Conservation (phyloP, 2,113 vertebrate species). For the Tympanuchus pallidicinctus region DNA sequence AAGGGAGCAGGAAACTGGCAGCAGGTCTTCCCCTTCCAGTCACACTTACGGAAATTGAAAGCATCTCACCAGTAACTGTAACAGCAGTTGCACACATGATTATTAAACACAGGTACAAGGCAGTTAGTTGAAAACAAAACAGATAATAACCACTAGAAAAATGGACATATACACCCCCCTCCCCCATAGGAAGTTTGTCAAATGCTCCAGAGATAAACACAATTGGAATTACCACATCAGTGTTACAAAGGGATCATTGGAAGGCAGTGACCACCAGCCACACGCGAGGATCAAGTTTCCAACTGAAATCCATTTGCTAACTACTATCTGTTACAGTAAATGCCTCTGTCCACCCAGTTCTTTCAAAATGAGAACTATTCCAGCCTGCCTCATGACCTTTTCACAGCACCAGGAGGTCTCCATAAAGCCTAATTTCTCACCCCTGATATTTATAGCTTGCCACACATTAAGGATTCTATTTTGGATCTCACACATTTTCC, state of each 20-base stretch:
- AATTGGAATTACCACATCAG: not conserved
- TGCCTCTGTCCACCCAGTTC: not conserved
- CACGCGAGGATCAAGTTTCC: not conserved
- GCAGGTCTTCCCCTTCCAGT: not conserved
- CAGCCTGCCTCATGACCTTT: not conserved
- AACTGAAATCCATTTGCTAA: not conserved
- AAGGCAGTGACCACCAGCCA: rapidly evolving
- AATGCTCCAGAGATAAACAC: not conserved
- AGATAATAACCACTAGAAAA: not conserved
- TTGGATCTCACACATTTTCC: not conserved
- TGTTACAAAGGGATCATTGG: not conserved
- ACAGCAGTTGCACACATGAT: not conserved
- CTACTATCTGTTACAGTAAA: not conserved
- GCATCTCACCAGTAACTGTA: not conserved
- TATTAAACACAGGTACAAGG: not conserved
- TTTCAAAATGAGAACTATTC: not conserved
- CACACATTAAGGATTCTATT: not conserved
- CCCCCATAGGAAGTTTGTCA: not conserved
- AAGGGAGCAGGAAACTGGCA: not conserved
- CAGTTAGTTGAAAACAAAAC: not conserved
- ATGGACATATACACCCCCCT: not conserved
- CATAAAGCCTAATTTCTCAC: not conserved
- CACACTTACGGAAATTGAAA: not conserved
- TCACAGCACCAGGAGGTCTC: not conserved
- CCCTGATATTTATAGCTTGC: not conserved